A percentile compares a stretch with the other conserved stretches of the same genome.
Conservation (phyloP, 2,888 invertebrate genomes). For the Ochropacha duplaris region DNA sequence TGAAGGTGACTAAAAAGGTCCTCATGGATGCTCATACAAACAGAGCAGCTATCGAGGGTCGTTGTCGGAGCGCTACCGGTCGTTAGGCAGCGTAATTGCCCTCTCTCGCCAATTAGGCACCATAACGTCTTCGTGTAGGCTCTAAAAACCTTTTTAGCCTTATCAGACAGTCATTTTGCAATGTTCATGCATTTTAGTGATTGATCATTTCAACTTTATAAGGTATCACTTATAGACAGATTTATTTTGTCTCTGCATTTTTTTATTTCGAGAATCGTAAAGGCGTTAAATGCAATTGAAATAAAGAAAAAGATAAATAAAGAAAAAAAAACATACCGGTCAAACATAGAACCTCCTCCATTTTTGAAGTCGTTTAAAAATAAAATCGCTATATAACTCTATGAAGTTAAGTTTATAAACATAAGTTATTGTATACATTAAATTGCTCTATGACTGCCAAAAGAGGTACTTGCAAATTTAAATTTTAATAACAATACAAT, state of each 20-base stretch:
- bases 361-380: no score
- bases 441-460: no score
- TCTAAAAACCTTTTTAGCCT: constrained; percentile 48
- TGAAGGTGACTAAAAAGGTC: neutral
- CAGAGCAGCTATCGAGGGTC: constrained; percentile 21
- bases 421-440: no score
- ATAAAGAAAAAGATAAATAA: no score
- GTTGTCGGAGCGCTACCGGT: constrained; percentile 30
- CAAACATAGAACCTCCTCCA: no score
- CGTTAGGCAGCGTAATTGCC: constrained; percentile 54
- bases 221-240: no score
- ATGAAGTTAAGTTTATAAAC: no score
- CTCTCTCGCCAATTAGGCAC: constrained; percentile 58
- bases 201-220: constrained; percentile 8
- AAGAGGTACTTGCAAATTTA: neutral
- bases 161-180: constrained; percentile 35
- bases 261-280: no score
- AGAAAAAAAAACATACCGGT: no score
- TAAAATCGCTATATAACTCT: no score
- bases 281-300: no score
- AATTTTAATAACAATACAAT: neutral
- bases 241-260: no score
- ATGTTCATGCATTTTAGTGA: constrained; percentile 25
- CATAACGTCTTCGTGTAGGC: constrained; percentile 53
- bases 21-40: constrained; percentile 18